Percentiles rank a stretch among this genome's conserved stretches.
Conservation (phyloP, 2,113 vertebrate genomes). For the Micronycteris hirsuta region DNA sequence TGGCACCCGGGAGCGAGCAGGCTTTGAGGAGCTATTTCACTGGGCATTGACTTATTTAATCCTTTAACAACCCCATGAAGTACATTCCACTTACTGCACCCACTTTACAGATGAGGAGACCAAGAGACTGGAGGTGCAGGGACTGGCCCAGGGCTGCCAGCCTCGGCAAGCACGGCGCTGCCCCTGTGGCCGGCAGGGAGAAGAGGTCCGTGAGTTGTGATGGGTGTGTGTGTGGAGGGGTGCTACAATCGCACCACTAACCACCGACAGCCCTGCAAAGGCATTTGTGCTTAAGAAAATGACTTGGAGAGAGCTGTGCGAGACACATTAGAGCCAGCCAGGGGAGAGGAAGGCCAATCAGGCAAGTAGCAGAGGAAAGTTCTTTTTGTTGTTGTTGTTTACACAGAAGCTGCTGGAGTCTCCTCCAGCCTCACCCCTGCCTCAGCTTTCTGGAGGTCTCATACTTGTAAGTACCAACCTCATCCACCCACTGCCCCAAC, state of each 20-base stretch:
- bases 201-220: not conserved
- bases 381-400: not conserved
- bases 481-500: fast-evolving
- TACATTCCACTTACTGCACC: not conserved
- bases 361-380: not conserved
- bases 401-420: not conserved
- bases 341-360: not conserved
- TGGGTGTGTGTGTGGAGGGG: not conserved
- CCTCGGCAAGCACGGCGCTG: not conserved
- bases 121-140: fast-evolving
- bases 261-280: fast-evolving
- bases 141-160: not conserved
- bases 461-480: not conserved
- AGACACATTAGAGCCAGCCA: not conserved
- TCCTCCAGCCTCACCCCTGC: not conserved
- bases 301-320: too few relatives aligned
- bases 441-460: not conserved
- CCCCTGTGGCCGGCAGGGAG: not conserved
- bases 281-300: not conserved
- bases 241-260: not conserved
- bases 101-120: not conserved
- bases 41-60: not conserved
- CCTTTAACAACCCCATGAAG: not conserved
- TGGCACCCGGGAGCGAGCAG: too few relatives aligned
- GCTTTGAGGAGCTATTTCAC: too few relatives aligned